Evolutionary conservation across 2,888 invertebrate species (phyloP).

Genomic region (Limnephilus lunatus): DNA sequence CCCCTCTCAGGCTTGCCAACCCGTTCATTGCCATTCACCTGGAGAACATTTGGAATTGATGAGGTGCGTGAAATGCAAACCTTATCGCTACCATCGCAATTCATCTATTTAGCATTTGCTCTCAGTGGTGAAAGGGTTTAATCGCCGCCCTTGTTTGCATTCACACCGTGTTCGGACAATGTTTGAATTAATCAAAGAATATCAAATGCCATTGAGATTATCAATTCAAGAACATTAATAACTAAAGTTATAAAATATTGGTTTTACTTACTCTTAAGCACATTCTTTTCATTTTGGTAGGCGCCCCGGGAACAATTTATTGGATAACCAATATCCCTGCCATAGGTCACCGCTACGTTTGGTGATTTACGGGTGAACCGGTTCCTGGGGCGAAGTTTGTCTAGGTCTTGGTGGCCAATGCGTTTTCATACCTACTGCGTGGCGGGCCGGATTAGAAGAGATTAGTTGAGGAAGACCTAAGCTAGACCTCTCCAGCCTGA

Average conservation of each 20-base stretch:
- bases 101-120: conserved; percentile 48
- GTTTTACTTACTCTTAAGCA: neutral
- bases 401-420: too few species aligned
- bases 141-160: conserved; percentile 23
- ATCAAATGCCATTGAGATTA: neutral
- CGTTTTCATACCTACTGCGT: too few species aligned
- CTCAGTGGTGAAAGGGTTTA: conserved; percentile 11
- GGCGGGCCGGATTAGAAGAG: too few species aligned
- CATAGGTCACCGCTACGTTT: too few species aligned
- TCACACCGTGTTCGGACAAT: neutral
- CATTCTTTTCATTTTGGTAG: too few species aligned
- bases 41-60: conserved; percentile 59
- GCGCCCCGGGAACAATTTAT: too few species aligned
- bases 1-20: conserved; percentile 10
- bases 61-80: conserved; percentile 60
- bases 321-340: too few species aligned
- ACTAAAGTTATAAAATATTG: neutral
- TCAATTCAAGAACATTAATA: neutral
- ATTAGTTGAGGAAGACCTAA: too few species aligned
- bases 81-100: conserved; percentile 55
- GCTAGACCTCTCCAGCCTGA: too few species aligned
- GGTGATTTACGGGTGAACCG: too few species aligned
- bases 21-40: conserved; percentile 57
- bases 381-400: too few species aligned
- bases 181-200: neutral